A percentile compares a stretch with the other conserved stretches of the same genome.
phyloP scores from a whole-genome alignment of 1,140 invertebrate genomes.

The Manduca sexta region DNA sequence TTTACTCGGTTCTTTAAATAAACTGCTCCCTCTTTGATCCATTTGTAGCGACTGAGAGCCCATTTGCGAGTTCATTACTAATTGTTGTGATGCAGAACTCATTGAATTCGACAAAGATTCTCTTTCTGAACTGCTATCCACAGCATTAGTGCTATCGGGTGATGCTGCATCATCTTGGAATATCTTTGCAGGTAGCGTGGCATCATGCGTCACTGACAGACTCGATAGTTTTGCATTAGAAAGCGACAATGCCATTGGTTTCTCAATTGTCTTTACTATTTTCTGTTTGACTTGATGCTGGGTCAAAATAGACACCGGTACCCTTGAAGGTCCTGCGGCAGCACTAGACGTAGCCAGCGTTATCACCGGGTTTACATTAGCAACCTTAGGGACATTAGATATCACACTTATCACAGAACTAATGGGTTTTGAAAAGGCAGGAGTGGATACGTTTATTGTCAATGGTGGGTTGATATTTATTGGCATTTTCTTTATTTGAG shows the following conservation, averaged over 20 bases:
- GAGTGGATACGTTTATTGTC: conserved; percentile 50
- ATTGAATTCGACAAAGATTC: conserved; percentile 19
- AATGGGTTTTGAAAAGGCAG: conserved; percentile 56
- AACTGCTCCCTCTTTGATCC: conserved; percentile 30
- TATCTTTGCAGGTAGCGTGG: conserved; percentile 75
- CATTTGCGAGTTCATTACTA: conserved; percentile 30
- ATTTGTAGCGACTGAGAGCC: conserved; percentile 22
- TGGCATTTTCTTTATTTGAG: conserved; percentile 65
- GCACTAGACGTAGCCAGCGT: conserved; percentile 56
- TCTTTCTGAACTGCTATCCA: conserved; percentile 59
- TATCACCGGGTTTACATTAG: conserved; percentile 61
- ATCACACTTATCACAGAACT: conserved; percentile 69
- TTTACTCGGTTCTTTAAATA: conserved; percentile 48
- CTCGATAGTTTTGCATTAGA: conserved; percentile 71
- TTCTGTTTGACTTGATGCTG: conserved; percentile 71
- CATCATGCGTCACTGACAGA: conserved; percentile 73
- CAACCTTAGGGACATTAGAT: conserved; percentile 58
- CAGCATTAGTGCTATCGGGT: conserved; percentile 71
- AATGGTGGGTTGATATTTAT: conserved; percentile 54
- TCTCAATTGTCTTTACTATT: conserved; percentile 70
- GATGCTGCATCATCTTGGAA: conserved; percentile 77
- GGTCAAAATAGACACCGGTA: conserved; percentile 61
- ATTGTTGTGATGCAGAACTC: conserved; percentile 31
- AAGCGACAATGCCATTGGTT: conserved; percentile 71
- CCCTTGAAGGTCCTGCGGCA: conserved; percentile 39